Percentiles rank a stretch among this genome's conserved stretches.
These are phyloP conservation scores for Poecile montanus DNA, from an alignment of 2,797 vertebrate species.

Conservation along the genomic window DNA sequence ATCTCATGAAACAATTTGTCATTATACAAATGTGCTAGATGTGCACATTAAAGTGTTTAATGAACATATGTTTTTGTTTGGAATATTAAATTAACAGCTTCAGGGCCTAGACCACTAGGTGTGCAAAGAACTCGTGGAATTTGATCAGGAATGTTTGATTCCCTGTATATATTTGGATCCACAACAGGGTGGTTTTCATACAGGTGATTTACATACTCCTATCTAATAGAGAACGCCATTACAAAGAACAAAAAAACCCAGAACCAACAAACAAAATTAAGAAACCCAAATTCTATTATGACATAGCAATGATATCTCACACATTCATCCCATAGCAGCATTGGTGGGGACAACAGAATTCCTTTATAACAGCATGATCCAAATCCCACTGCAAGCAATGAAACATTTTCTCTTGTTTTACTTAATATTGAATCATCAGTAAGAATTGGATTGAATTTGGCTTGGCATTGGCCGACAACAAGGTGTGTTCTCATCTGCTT, in stretches of 20 bases:
- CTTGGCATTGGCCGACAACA: neutral
- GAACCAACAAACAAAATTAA: neutral
- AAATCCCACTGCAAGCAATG: neutral
- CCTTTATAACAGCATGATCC: accelerated
- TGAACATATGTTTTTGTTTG: neutral
- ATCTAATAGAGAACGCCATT: neutral
- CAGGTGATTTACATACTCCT: neutral
- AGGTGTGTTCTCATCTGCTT: neutral
- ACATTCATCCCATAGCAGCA: neutral
- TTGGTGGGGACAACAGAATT: neutral
- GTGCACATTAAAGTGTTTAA: neutral
- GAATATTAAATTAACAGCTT: neutral
- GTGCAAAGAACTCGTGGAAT: neutral
- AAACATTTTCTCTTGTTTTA: neutral
- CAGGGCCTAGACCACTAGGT: neutral
- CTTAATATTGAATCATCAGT: neutral
- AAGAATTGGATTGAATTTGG: neutral
- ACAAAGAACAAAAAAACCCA: neutral
- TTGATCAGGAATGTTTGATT: neutral
- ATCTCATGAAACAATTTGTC: neutral
- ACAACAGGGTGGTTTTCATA: neutral
- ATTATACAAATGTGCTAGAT: neutral
- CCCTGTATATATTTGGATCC: neutral
- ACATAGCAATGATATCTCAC: neutral
- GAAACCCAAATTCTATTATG: neutral